phyloP scores from a whole-genome alignment of 2,888 invertebrate genomes.

The Nephrotoma appendiculata region DNA sequence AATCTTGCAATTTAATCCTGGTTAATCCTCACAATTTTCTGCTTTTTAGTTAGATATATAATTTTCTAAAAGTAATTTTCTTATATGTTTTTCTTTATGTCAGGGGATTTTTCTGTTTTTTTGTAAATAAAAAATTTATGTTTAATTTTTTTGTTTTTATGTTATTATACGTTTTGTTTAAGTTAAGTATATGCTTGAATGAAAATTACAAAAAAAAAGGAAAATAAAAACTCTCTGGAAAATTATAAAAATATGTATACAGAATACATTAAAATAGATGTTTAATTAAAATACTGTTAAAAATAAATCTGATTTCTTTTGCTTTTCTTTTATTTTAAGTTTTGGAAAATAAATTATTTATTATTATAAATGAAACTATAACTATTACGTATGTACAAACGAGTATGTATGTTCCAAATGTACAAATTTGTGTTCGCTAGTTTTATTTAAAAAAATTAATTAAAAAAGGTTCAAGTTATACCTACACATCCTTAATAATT shows the following conservation, averaged over 20 bases:
- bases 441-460: not conserved
- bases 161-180: not conserved
- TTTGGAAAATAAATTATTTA: not conserved
- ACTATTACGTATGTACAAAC: not conserved
- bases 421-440: not conserved
- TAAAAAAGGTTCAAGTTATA: not conserved
- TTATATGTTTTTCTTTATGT: not conserved
- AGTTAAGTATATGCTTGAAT: not conserved
- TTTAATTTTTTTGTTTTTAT: not conserved
- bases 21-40: slow-evolving; percentile 20
- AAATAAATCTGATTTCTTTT: not conserved
- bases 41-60: not conserved
- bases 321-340: not conserved
- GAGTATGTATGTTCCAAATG: not conserved
- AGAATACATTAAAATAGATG: not conserved
- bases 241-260: not conserved
- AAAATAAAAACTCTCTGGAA: not conserved
- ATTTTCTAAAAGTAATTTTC: not conserved
- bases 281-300: not conserved
- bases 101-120: not conserved
- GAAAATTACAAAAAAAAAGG: not conserved
- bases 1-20: slow-evolving; percentile 21
- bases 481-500: not conserved
- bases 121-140: not conserved
- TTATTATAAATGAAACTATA: not conserved